Percentiles rank a stretch among this genome's conserved stretches.
phyloP scores from a whole-genome alignment of 2,797 vertebrate species.

The Molossus molossus region DNA sequence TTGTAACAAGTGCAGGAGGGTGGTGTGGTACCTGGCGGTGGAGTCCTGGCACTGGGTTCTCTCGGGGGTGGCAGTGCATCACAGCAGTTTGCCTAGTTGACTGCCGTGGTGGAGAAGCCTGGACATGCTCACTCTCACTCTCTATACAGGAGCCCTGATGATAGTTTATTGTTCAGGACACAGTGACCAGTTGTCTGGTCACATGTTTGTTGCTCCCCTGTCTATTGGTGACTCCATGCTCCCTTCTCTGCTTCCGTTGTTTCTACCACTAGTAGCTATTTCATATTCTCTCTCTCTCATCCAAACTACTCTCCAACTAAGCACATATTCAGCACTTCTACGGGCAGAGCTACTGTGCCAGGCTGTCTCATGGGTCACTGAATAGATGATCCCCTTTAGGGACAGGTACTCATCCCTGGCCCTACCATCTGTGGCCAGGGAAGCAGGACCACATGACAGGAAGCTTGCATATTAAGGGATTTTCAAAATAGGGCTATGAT shows the following conservation, averaged over 20 bases:
- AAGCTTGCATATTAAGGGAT: background rate
- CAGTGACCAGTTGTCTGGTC: background rate
- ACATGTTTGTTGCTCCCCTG: background rate
- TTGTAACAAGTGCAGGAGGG: background rate
- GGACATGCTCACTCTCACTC: background rate
- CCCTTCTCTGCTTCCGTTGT: background rate
- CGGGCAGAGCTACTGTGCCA: background rate
- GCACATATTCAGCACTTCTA: background rate
- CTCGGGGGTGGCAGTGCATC: fast-evolving
- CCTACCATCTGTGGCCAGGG: background rate
- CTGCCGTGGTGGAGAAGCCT: fast-evolving
- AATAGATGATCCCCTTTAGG: background rate
- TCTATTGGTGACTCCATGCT: background rate
- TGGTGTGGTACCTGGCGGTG: background rate
- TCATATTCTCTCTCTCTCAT: background rate
- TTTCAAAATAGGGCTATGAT: background rate
- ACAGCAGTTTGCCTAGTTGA: background rate
- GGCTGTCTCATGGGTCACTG: background rate
- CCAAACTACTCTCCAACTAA: background rate
- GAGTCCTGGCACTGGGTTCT: background rate
- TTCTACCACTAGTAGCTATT: background rate
- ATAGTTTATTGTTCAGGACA: background rate
- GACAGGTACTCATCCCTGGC: background rate
- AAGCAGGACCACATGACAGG: background rate
- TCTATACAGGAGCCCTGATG: background rate